A percentile compares a stretch with the other conserved stretches of the same genome.
Conservation (phyloP, 2,797 vertebrate genomes). For the Alca torda region DNA sequence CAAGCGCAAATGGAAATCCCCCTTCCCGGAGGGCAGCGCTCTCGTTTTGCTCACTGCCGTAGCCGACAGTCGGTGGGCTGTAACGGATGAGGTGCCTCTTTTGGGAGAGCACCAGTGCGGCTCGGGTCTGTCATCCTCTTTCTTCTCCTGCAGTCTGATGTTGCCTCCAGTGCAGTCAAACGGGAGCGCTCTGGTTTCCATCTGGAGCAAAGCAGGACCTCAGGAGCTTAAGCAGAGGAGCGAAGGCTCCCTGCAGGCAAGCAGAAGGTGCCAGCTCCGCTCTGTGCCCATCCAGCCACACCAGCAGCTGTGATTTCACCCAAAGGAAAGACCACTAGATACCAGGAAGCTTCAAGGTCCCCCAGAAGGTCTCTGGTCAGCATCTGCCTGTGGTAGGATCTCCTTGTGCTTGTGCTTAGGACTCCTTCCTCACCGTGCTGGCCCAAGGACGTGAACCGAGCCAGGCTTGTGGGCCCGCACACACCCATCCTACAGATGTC, state of each 20-base stretch:
- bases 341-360: no score
- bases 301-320: not conserved
- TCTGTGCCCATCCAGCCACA: not conserved
- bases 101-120: not conserved
- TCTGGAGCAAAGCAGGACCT: not conserved
- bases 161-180: not conserved
- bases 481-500: not conserved
- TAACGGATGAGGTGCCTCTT: not conserved
- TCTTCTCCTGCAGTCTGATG: not conserved
- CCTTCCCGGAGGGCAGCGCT: not conserved
- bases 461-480: not conserved
- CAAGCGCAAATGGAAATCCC: not conserved
- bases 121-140: not conserved
- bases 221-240: not conserved
- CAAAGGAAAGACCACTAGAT: not conserved
- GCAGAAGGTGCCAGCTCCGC: not conserved
- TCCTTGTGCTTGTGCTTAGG: not conserved
- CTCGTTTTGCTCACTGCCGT: accelerated
- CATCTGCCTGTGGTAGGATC: not conserved
- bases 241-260: not conserved
- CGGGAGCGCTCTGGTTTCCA: not conserved
- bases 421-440: not conserved
- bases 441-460: not conserved
- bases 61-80: not conserved
- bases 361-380: not conserved